These are phyloP conservation scores for Ptiloglossa arizonensis DNA, from an alignment of 1,140 invertebrate species.

Conservation along the genomic window DNA sequence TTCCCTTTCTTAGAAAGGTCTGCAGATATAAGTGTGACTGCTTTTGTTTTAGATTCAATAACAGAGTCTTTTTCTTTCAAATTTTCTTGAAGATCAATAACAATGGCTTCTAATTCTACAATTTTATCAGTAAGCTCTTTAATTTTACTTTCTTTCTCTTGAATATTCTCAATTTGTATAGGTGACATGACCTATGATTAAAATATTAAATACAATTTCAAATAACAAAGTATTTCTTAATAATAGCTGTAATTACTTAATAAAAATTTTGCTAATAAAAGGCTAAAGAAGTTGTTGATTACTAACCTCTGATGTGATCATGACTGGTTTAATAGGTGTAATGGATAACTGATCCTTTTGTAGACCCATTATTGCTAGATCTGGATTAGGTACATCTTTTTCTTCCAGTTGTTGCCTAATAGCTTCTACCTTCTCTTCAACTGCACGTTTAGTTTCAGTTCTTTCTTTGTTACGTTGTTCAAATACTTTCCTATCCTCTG, in stretches of 20 bases:
- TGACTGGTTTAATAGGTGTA: slow-evolving; percentile 65
- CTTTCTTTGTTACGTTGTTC: slow-evolving; percentile 78
- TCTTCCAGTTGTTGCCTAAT: slow-evolving; percentile 78
- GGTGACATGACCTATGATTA: slow-evolving; percentile 67
- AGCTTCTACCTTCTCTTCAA: slow-evolving; percentile 79
- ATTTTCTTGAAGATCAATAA: slow-evolving; percentile 89
- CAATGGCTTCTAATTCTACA: slow-evolving; percentile 84
- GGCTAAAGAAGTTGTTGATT: slow-evolving; percentile 15
- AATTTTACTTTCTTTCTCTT: slow-evolving; percentile 81
- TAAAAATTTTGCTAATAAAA: slow-evolving; percentile 27
- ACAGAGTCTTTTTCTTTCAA: slow-evolving; percentile 93
- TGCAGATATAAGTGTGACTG: slow-evolving; percentile 89
- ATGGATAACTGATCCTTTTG: slow-evolving; percentile 59
- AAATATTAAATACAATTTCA: slow-evolving; percentile 12
- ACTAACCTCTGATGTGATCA: slow-evolving; percentile 69
- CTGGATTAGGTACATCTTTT: slow-evolving; percentile 61
- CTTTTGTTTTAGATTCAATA: slow-evolving; percentile 91
- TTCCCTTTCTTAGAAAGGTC: slow-evolving; percentile 88
- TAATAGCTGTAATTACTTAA: background rate
- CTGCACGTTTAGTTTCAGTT: slow-evolving; percentile 77
- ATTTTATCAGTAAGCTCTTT: slow-evolving; percentile 82
- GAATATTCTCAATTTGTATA: slow-evolving; percentile 66
- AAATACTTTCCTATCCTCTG: slow-evolving; percentile 79
- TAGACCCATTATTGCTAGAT: slow-evolving; percentile 49
- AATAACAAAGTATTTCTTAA: too few species aligned